Evolutionary conservation across 2,888 invertebrate genomes (phyloP).

Genomic region (Spisula subtruncata): DNA sequence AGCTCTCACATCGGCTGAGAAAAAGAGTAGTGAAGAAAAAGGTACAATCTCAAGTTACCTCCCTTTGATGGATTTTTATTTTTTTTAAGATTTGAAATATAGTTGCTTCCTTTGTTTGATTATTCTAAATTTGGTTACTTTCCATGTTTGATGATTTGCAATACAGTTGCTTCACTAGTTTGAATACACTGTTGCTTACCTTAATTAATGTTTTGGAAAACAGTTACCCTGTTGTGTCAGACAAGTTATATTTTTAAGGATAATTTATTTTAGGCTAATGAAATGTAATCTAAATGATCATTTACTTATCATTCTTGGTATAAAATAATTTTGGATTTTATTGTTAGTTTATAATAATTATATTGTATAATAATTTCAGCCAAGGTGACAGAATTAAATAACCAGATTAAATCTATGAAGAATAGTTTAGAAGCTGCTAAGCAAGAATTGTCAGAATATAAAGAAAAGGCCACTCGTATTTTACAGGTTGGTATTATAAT

Average conservation of each 20-base stretch:
- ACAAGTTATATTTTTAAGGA: neutral
- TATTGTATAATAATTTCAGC: slow-evolving; percentile 67
- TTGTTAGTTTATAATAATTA: neutral
- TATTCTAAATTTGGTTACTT: too few species aligned
- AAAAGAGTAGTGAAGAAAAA: slow-evolving; percentile 86
- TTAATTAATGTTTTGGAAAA: too few species aligned
- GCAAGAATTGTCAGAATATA: slow-evolving; percentile 92
- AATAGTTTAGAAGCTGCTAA: slow-evolving; percentile 87
- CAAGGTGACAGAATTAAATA: slow-evolving; percentile 80
- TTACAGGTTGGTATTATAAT: slow-evolving; percentile 89
- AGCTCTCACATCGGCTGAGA: slow-evolving; percentile 85
- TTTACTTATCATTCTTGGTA: neutral
- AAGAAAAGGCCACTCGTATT: slow-evolving; percentile 93
- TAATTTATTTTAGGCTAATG: neutral
- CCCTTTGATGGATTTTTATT: neutral
- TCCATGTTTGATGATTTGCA: too few species aligned
- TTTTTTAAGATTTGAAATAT: neutral
- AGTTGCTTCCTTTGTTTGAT: neutral
- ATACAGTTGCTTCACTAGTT: too few species aligned
- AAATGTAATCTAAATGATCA: too few species aligned
- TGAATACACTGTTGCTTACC: too few species aligned
- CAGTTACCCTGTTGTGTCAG: too few species aligned
- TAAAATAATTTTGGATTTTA: neutral
- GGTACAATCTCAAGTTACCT: slow-evolving; percentile 71
- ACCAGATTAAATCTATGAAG: slow-evolving; percentile 87